These are phyloP conservation scores for Phasia obesa DNA, from an alignment of 2,888 invertebrate genomes.

Conservation along the genomic window DNA sequence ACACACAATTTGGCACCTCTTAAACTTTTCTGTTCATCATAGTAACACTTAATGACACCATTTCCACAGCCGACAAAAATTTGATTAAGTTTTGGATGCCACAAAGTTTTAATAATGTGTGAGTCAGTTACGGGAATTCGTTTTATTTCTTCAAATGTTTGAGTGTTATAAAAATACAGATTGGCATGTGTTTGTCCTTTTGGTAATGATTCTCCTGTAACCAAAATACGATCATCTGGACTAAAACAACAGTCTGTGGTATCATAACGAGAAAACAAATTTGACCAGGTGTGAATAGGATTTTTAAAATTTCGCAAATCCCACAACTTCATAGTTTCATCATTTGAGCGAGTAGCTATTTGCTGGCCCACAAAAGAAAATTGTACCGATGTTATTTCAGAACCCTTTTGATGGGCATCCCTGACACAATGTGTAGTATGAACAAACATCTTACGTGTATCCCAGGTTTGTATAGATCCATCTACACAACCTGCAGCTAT, in stretches of 20 bases:
- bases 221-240: constrained; percentile 94
- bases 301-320: constrained; percentile 92
- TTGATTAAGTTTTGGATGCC: constrained; percentile 99
- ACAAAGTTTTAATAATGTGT: constrained; percentile 93
- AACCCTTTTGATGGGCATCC: constrained; percentile 90
- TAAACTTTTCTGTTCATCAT: constrained; percentile 92
- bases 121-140: constrained; percentile 90
- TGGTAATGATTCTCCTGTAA: constrained; percentile 92
- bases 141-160: constrained; percentile 88
- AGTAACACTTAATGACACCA: constrained; percentile 94
- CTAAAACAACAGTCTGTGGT: constrained; percentile 90
- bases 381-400: constrained; percentile 91
- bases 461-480: constrained; percentile 96
- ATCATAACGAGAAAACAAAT: constrained; percentile 92
- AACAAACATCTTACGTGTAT: constrained; percentile 94
- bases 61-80: constrained; percentile 96
- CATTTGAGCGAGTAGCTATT: constrained; percentile 92
- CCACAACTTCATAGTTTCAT: constrained; percentile 98
- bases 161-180: constrained; percentile 90
- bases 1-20: constrained; percentile 96
- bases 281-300: constrained; percentile 87
- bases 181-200: constrained; percentile 86
- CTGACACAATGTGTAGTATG: constrained; percentile 91
- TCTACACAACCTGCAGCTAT: constrained; percentile 96
- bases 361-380: constrained; percentile 90